Evolutionary conservation across 2,888 invertebrate species (phyloP).

Genomic region (Galeopsomyia nigrocyanea): DNA sequence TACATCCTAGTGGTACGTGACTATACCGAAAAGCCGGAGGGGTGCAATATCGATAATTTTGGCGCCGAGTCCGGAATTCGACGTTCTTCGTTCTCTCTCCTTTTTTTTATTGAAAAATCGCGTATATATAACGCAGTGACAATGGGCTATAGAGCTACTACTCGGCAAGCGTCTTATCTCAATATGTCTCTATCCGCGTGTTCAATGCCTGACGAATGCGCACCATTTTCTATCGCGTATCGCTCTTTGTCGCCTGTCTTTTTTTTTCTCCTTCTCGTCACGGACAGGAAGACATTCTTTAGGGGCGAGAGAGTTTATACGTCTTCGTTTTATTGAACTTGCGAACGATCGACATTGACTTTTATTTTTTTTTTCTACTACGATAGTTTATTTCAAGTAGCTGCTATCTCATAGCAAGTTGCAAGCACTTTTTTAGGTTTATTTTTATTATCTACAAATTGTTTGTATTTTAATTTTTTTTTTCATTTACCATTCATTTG

Average conservation of each 20-base stretch:
- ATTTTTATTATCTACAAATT: too few relatives aligned
- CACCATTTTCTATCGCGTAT: conserved; percentile 55
- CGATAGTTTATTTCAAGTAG: too few relatives aligned
- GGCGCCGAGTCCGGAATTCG: conserved; percentile 1
- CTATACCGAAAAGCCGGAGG: background rate
- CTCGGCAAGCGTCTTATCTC: conserved; percentile 55
- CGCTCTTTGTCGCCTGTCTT: conserved; percentile 41
- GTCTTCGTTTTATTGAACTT: conserved; percentile 44
- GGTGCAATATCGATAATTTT: conserved; percentile 30
- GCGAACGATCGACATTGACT: background rate
- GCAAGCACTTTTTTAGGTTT: too few relatives aligned
- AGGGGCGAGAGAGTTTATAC: conserved; percentile 22
- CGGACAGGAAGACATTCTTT: conserved; percentile 45
- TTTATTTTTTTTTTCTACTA: too few relatives aligned
- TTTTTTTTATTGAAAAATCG: conserved; percentile 44
- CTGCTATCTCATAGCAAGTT: too few relatives aligned
- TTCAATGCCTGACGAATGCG: conserved; percentile 64
- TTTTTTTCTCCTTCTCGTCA: conserved; percentile 49
- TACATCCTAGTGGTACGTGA: conserved; percentile 5
- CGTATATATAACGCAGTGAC: conserved; percentile 41
- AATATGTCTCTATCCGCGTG: conserved; percentile 61
- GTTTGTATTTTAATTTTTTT: too few relatives aligned
- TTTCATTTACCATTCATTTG: too few relatives aligned
- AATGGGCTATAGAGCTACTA: conserved; percentile 12
- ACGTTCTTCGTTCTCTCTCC: conserved; percentile 12